Evolutionary conservation across 2,113 vertebrate genomes (phyloP).

Genomic region (Rhineura floridana): DNA sequence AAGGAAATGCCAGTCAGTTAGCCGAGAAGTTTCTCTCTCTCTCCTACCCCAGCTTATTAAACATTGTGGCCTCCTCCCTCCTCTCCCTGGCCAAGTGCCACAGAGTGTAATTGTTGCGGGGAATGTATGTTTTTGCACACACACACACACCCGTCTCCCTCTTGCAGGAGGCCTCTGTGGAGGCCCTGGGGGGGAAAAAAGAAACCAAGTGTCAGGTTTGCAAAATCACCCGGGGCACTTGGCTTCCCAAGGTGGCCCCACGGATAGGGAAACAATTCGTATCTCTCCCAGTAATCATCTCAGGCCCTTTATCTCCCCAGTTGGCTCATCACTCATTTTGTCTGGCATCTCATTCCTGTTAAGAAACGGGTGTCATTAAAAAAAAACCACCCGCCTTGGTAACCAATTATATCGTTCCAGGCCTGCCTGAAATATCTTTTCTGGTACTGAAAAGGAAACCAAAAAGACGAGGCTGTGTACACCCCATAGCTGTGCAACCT

Average conservation of each 20-base stretch:
- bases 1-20: accelerated
- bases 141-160: conserved; percentile 52
- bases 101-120: conserved; percentile 56
- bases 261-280: conserved; percentile 60
- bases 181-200: conserved; percentile 57
- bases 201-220: conserved; percentile 64
- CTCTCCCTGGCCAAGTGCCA: conserved; percentile 1
- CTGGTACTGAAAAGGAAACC: conserved; percentile 12
- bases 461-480: neutral
- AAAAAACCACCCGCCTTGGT: neutral
- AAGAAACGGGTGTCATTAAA: conserved; percentile 30
- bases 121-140: conserved; percentile 61
- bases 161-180: conserved; percentile 48
- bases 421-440: conserved; percentile 25
- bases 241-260: conserved; percentile 56
- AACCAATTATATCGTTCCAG: conserved; percentile 25
- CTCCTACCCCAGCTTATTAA: conserved; percentile 31
- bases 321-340: conserved; percentile 42
- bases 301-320: conserved; percentile 55
- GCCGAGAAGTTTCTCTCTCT: neutral
- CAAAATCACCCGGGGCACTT: conserved; percentile 49
- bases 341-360: conserved; percentile 43
- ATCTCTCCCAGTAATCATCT: conserved; percentile 61
- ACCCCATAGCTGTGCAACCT: neutral
- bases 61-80: conserved; percentile 47